Base-by-base conservation (phyloP, 2,113 vertebrate species). In the Xiphophorus maculatus region DNA sequence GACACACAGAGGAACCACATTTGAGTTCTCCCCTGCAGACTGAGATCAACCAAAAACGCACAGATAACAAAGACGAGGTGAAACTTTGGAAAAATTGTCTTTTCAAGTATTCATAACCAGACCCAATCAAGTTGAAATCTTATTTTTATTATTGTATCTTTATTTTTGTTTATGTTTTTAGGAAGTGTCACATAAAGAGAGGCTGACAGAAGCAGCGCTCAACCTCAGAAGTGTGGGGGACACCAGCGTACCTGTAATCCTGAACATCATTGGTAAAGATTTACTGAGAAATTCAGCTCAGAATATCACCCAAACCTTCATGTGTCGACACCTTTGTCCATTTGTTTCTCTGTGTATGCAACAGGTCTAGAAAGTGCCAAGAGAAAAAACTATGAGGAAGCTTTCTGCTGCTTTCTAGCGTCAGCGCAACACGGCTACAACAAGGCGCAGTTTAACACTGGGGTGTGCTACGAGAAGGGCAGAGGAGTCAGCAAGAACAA, bases 371-470 rank as follows among this genome's bases (percentile, higher is more conserved):
- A 97, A 90, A 96, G 81, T 61, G 92, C 94, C 73, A 93, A 89
- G 1, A 79, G 54, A 1, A 91, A 94, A 10, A 90, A 93, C 76
- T 72, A 92, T 30, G 13, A 75, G 0, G 79, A 89, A 11, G 97
- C 95, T 22, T 98, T 97, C 71, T 86, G 87, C 72, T 97, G 95
- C 89, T 99, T 99, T 87, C 89, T 92, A n/a, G 93, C 95, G 85
- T 96, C 97, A 1, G 97, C 97, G 14, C 91, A 95, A 44, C 95
- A 90, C 1, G 95, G 95, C 71, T 98, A 98, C 93, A 94, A 87
- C 90, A 99, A 98, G 90, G 97, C 97, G 44, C 97, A 98, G 88
- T 99, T 97, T 92, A 99, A 99, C 0, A 77, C 93, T 0, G 98
- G 95, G 0, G 94, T 99, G 82, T 99, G 97, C 92, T 96, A 96